phyloP scores from a whole-genome alignment of 2,113 vertebrate species.

The Calonectris borealis region DNA sequence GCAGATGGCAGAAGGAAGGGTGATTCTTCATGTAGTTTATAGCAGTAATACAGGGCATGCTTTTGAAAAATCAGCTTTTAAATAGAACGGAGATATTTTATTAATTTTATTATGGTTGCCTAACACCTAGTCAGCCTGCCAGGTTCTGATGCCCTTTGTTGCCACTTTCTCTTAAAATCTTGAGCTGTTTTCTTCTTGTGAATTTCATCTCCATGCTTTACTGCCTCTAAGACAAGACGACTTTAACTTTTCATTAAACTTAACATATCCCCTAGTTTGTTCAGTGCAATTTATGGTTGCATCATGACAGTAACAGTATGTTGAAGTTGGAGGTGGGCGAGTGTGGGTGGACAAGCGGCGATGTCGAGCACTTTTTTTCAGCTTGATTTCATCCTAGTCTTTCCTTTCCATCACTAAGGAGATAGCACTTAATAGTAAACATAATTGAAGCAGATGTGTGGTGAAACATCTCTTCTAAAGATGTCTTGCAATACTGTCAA shows the following conservation, averaged over 20 bases:
- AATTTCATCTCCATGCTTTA: background rate
- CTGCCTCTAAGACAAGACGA: background rate
- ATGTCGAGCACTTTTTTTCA: background rate
- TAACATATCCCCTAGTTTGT: background rate
- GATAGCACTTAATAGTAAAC: background rate
- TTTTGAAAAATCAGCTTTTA: background rate
- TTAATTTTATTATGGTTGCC: background rate
- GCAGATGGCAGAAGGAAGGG: background rate
- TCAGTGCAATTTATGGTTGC: background rate
- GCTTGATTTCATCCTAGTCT: background rate
- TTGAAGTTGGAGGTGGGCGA: background rate
- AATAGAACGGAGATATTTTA: background rate
- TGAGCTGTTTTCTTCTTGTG: background rate
- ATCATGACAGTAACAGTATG: background rate
- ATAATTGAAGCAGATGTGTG: background rate
- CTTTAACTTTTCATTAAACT: background rate
- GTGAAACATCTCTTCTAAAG: background rate
- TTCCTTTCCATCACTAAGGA: background rate
- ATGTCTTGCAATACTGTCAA: background rate
- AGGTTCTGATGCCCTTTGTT: background rate
- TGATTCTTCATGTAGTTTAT: background rate
- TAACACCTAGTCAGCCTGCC: background rate
- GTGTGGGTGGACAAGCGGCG: background rate
- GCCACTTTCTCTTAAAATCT: background rate
- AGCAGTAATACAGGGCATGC: background rate